Evolutionary conservation across 2,113 vertebrate species (phyloP).

Genomic region (Phrynocephalus versicolor): DNA sequence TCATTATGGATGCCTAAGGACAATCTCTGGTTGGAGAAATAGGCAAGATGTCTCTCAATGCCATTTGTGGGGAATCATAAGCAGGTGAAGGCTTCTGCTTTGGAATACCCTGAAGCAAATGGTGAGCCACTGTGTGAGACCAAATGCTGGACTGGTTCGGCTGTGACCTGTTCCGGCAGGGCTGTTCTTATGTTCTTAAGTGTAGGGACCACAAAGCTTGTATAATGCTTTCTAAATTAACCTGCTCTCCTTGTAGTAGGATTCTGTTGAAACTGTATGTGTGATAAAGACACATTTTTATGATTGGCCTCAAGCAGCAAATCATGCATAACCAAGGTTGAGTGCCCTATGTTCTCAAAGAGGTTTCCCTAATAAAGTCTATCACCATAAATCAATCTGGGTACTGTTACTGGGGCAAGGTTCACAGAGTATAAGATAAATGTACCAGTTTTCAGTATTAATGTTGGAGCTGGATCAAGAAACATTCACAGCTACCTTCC

Average conservation of each 20-base stretch:
- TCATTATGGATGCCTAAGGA: too few species aligned
- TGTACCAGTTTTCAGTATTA: neutral
- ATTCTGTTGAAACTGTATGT: neutral
- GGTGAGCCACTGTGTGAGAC: too few species aligned
- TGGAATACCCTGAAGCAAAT: too few species aligned
- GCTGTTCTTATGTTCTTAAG: too few species aligned
- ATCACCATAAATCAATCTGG: neutral
- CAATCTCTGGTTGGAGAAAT: too few species aligned
- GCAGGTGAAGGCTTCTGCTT: too few species aligned
- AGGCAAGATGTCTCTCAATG: too few species aligned
- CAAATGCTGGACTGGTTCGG: too few species aligned
- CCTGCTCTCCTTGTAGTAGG: neutral
- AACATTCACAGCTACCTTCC: neutral
- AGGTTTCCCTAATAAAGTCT: neutral
- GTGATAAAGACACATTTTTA: neutral
- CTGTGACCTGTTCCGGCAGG: too few species aligned
- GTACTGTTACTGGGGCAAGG: neutral
- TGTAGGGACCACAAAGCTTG: too few species aligned
- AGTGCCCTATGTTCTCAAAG: neutral
- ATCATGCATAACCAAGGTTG: neutral
- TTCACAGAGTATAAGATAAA: neutral
- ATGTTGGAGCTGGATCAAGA: neutral
- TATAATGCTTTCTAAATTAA: too few species aligned
- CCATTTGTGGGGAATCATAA: too few species aligned
- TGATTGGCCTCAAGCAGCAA: neutral